Conservation (phyloP, 2,113 vertebrate species). For the Hydropotes inermis region DNA sequence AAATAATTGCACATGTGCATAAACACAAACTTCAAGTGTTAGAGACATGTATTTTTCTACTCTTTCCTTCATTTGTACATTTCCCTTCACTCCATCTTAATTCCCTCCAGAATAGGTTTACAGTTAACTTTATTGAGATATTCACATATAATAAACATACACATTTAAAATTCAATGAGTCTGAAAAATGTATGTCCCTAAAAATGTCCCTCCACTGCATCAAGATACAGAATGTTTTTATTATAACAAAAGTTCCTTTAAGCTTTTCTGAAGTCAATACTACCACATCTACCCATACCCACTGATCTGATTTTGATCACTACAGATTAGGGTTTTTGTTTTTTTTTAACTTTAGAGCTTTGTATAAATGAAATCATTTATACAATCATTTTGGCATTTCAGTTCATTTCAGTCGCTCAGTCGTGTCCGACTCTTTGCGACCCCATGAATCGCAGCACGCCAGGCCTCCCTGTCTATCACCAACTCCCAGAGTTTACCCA, state of each 20-base stretch:
- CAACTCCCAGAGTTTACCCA: too few relatives aligned
- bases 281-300: not conserved
- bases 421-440: too few relatives aligned
- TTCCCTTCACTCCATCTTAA: not conserved
- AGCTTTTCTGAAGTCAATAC: not conserved
- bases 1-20: not conserved
- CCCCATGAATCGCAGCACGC: too few relatives aligned
- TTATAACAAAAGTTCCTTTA: not conserved
- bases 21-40: not conserved
- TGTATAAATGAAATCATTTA: not conserved
- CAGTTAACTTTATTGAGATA: not conserved
- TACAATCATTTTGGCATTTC: not conserved
- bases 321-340: not conserved
- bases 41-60: not conserved
- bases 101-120: not conserved
- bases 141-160: not conserved
- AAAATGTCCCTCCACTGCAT: not conserved
- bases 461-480: too few relatives aligned
- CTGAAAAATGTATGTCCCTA: not conserved
- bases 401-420: too few relatives aligned
- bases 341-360: not conserved
- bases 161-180: not conserved
- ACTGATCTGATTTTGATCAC: not conserved
- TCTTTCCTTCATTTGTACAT: not conserved
- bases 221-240: not conserved